Conservation (phyloP, 1,140 invertebrate species). For the Scaptomyza hsui region DNA sequence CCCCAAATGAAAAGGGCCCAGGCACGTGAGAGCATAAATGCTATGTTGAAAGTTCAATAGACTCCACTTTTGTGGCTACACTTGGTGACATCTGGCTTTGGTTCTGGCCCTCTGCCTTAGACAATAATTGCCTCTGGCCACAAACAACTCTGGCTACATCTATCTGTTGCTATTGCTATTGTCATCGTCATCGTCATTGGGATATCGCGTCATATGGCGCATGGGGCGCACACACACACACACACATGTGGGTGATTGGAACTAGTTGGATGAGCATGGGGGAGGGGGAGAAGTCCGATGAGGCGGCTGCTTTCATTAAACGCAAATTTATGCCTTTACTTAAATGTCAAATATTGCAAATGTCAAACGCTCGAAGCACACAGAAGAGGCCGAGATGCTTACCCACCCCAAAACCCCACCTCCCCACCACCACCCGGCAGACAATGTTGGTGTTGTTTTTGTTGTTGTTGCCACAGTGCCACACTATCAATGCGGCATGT, state of each 20-base stretch:
- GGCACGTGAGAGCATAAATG: constrained; percentile 1
- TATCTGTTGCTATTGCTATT: constrained; percentile 6
- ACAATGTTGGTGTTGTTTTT: constrained; percentile 24
- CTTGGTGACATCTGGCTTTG: constrained; percentile 54
- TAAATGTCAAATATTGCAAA: constrained; percentile 82
- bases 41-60: constrained; percentile 65
- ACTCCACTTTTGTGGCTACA: constrained; percentile 30
- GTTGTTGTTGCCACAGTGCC: neutral
- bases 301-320: constrained; percentile 72
- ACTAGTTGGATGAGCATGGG: neutral
- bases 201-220: constrained; percentile 44
- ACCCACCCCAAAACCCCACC: neutral
- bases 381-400: constrained; percentile 32
- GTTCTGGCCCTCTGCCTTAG: constrained; percentile 29
- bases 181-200: constrained; percentile 3
- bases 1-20: neutral
- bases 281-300: constrained; percentile 7
- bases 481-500: constrained; percentile 27
- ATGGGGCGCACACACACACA: constrained; percentile 37
- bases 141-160: neutral
- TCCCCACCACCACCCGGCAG: constrained; percentile 6
- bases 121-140: constrained; percentile 20
- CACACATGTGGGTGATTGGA: constrained; percentile 10
- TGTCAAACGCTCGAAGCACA: constrained; percentile 62
- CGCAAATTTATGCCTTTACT: constrained; percentile 80